These are phyloP conservation scores for Wasmannia auropunctata DNA, from an alignment of 1,140 invertebrate genomes.

Conservation along the genomic window DNA sequence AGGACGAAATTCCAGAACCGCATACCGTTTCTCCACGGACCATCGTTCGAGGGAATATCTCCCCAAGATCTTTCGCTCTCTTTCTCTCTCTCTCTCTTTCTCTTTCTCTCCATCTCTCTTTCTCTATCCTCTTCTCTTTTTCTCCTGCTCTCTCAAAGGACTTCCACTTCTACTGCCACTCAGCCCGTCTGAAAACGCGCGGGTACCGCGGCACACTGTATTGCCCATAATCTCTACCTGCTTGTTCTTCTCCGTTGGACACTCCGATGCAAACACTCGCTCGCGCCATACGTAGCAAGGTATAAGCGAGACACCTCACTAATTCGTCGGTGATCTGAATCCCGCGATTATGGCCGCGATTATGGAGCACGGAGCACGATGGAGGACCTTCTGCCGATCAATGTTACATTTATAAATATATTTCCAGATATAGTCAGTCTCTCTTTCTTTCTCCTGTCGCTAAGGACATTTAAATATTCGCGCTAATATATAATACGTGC, in stretches of 20 bases:
- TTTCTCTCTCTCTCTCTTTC: neutral
- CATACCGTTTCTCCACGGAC: constrained; percentile 76
- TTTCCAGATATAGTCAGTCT: neutral
- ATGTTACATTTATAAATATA: neutral
- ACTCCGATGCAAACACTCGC: constrained; percentile 44
- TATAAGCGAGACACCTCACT: constrained; percentile 19
- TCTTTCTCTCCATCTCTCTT: neutral
- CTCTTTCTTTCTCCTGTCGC: neutral
- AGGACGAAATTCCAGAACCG: constrained; percentile 80
- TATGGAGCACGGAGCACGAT: neutral
- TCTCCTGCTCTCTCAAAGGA: constrained; percentile 57
- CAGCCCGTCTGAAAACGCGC: constrained; percentile 48
- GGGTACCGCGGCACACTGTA: constrained; percentile 62
- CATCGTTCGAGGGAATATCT: constrained; percentile 74
- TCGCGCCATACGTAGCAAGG: neutral
- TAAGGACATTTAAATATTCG: neutral
- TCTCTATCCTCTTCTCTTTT: constrained; percentile 11
- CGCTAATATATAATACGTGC: neutral
- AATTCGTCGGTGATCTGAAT: constrained; percentile 33
- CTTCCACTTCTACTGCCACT: constrained; percentile 40
- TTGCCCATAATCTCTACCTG: constrained; percentile 70
- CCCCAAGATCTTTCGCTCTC: constrained; percentile 53
- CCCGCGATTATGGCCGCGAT: neutral
- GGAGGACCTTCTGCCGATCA: neutral
- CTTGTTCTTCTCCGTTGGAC: constrained; percentile 62